Evolutionary conservation across 2,888 invertebrate species (phyloP), one percentile per base, ranked within the genome.

Genomic region (Conistra vaccinii): DNA sequence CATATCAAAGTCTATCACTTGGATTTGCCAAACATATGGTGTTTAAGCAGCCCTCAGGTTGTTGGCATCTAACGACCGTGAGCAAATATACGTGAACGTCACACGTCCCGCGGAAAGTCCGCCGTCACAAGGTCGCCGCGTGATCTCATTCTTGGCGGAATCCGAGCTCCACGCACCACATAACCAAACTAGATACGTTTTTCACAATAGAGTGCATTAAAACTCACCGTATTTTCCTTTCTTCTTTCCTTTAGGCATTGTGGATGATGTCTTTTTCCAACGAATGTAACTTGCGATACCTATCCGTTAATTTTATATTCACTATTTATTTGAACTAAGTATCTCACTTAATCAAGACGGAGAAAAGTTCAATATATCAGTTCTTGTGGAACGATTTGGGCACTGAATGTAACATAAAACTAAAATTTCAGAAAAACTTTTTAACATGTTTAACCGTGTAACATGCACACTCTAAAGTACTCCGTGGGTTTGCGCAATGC

Each of bases 231-330:
- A 97, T 97, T 97, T 98, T 96, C 97, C 97, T 97, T 97, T 97
- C 96, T 97, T 97, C 96, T 97, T 97, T 95, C 98, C 97, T 97
- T 98, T 98, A 95, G 98, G 98, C 98, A 98, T 98, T 96, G 92
- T 97, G 94, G 93, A 91, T 88, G 78, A 79, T 83, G 85, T 84
- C 86, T 85, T 83, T 77, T 81, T 73, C 84, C 89, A 92, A 91
- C 83, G 84, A 90, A 91, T 83, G 90, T 88, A 86, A 96, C 96
- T 84, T 76, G 92, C 78, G 83, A 83, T 96, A n/a, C n/a, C n/a
- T n/a, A 97, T 95, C 96, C 94, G 80, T 94, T 95, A 96, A 93
- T 94, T 94, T 94, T 95, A 96, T 87, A 97, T 97, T 95, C 95
- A 95, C 96, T 96, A 96, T 90, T 92, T 93, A 90, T 94, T 94